Percentiles rank a stretch among this genome's conserved stretches.
These are phyloP conservation scores for Hormiphora californensis DNA, from an alignment of 37 sponge, comb jelly and placozoan genomes.

Conservation along the genomic window DNA sequence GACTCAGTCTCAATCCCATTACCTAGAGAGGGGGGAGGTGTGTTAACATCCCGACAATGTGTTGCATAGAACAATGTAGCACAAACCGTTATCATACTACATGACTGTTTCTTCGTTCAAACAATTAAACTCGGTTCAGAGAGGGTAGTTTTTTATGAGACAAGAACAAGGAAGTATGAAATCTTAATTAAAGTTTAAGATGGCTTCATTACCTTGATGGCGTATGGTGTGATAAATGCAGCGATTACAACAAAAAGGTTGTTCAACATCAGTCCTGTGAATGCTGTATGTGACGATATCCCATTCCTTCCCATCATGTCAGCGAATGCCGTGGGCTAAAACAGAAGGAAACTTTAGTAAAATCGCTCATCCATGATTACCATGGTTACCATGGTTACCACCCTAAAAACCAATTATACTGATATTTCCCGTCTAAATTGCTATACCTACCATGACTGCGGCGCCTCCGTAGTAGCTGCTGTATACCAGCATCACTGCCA, in stretches of 20 bases:
- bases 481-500: background rate
- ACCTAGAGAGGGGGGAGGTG: no score
- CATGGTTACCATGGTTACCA: background rate
- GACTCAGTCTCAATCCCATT: background rate
- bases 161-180: no score
- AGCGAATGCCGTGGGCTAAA: background rate
- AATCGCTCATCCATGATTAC: background rate
- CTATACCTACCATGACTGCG: conserved; percentile 7
- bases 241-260: conserved; percentile 9
- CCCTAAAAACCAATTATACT: no score
- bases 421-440: no score
- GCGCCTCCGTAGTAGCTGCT: conserved; percentile 19
- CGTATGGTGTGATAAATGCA: background rate
- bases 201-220: background rate
- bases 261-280: background rate
- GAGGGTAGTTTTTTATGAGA: no score
- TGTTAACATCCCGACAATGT: no score
- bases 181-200: no score
- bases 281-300: background rate
- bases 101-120: no score
- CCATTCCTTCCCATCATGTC: background rate
- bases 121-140: no score
- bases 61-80: no score
- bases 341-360: background rate
- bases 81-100: no score